Evolutionary conservation across 2,888 invertebrate genomes (phyloP).

Genomic region (Tipula helvola): DNA sequence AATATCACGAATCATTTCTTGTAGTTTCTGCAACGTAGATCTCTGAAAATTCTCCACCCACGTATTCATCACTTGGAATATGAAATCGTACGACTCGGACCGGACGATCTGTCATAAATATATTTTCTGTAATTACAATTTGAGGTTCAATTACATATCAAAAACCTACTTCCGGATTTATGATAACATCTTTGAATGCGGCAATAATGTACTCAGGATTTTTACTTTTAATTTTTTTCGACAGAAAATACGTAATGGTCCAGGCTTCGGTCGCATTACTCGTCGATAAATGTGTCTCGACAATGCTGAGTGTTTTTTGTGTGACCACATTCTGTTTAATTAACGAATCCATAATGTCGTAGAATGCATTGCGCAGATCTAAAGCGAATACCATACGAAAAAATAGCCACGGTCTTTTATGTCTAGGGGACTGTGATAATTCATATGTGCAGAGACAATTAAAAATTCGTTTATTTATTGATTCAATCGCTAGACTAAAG

Average conservation of each 20-base stretch:
- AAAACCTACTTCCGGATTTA: background rate
- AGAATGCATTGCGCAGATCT: background rate
- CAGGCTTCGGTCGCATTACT: background rate
- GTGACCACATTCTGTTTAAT: background rate
- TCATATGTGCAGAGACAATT: background rate
- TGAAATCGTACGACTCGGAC: background rate
- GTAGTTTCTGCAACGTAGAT: background rate
- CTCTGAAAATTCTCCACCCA: background rate
- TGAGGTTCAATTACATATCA: background rate
- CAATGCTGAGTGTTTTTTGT: background rate
- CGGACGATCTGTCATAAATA: background rate
- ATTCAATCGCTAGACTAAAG: background rate
- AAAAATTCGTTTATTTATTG: background rate
- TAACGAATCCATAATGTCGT: background rate
- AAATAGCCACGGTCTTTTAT: background rate
- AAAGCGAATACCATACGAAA: background rate
- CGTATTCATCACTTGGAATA: conserved; percentile 5
- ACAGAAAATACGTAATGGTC: background rate
- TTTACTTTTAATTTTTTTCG: conserved; percentile 6
- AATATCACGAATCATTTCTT: conserved; percentile 6
- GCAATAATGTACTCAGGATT: background rate
- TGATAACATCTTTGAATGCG: background rate
- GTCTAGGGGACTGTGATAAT: background rate
- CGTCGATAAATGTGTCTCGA: background rate
- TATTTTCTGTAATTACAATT: background rate